Percentiles rank a stretch among this genome's conserved stretches.
phyloP scores from a whole-genome alignment of 1,140 invertebrate genomes.

The Brachionus calyciflorus region DNA sequence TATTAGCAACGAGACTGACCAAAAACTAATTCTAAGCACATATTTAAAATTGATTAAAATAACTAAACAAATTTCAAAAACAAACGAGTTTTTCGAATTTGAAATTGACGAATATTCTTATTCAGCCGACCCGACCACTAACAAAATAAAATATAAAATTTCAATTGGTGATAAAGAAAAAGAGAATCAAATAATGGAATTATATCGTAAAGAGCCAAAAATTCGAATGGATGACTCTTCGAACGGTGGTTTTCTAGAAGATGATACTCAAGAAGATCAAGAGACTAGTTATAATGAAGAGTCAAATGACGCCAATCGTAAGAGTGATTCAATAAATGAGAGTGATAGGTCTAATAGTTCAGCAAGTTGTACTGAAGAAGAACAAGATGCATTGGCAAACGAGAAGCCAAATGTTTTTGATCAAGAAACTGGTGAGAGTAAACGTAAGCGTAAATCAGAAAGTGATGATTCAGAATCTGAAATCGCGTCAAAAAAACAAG shows the following conservation, averaged over 20 bases:
- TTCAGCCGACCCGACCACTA: not conserved
- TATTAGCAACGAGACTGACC: not conserved
- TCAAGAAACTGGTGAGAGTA: not conserved
- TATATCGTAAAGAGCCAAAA: not conserved
- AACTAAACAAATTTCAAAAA: not conserved
- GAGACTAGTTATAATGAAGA: not conserved
- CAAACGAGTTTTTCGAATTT: not conserved
- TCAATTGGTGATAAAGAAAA: not conserved
- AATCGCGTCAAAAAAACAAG: not conserved
- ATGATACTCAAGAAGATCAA: too few species aligned
- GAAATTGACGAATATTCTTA: slow-evolving; percentile 27
- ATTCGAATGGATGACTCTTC: not conserved
- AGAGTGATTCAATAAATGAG: not conserved
- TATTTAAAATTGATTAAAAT: not conserved
- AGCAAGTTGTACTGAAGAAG: too few species aligned
- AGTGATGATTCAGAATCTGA: not conserved
- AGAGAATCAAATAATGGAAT: slow-evolving; percentile 1
- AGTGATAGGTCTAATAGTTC: not conserved
- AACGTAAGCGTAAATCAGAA: slow-evolving; percentile 16
- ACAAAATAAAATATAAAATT: not conserved
- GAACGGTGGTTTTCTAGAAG: not conserved
- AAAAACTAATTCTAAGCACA: not conserved
- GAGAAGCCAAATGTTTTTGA: not conserved
- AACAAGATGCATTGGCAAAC: too few species aligned
- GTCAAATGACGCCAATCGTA: not conserved